Evolutionary conservation across 2,797 vertebrate genomes (phyloP), one percentile per base, ranked within the genome.

Genomic region (Xenops minutus): DNA sequence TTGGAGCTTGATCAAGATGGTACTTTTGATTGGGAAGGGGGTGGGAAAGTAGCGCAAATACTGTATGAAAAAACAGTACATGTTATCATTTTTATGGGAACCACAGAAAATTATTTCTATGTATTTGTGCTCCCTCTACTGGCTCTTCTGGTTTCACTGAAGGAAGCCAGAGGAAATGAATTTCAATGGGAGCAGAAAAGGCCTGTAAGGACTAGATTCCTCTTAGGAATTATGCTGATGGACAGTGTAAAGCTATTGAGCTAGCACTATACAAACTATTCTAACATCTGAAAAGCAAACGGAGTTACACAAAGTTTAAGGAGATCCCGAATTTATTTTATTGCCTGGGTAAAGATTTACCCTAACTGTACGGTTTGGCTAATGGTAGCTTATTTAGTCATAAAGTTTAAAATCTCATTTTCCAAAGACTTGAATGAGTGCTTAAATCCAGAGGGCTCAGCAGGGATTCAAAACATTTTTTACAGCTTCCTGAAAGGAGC

Each of bases 121-220:
- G 95, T 92, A 30, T 93, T 88, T 86, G 95, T 96, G 83, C 96
- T 95, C 96, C 96, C 94, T 96, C 96, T 96, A 71, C 92, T 93
- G 96, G 96, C 20, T 85, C 6, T 76, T 88, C 44, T 52, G 69
- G 39, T 90, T 92, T 73, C 86, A 39, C 52, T 79, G 74, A 71
- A 73, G 43, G 12, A 80, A 81, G 16, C 56, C 49, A 8, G 7
- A 67, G 66, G 68, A 76, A 85, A 61, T 20, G 26, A 79, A 56
- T 76, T 78, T 88, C 51, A 46, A 44, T 5, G 20, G 21, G 27
- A 93, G 43, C 30, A 78, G 23, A 56, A 85, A 81, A 86, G 55
- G 72, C 32, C 5, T n/a, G 14, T 11, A 26, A 88, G 14, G 64
- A 30, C 23, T 68, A 62, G 32, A 78, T 55, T 82, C 39, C 39